Evolutionary conservation across 92 coral and sea anemone species (phyloP).

Genomic region (Zoanthus gigantus): DNA sequence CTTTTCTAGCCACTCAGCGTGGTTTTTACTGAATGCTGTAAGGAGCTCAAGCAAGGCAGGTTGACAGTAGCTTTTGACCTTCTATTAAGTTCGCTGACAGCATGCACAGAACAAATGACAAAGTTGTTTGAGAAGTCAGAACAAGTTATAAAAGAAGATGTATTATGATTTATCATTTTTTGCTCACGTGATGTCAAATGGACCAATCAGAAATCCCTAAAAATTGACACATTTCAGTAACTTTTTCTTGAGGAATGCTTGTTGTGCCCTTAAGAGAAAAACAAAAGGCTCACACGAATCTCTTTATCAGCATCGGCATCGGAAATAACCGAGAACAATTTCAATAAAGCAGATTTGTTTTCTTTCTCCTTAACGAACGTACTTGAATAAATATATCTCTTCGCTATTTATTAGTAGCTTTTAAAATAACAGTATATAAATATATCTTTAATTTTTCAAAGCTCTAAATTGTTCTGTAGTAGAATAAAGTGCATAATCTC

Average conservation of each 20-base stretch:
- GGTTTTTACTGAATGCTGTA: constrained; percentile 40
- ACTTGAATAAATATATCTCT: neutral
- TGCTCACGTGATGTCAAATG: constrained; percentile 69
- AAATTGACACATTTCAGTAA: constrained; percentile 46
- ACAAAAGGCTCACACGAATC: constrained; percentile 24
- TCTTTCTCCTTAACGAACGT: neutral
- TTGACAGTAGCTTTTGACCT: constrained; percentile 79
- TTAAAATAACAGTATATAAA: neutral
- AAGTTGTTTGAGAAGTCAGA: constrained; percentile 52
- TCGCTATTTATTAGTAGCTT: neutral
- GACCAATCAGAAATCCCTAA: constrained; percentile 70
- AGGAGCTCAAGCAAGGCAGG: constrained; percentile 55
- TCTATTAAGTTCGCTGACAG: constrained; percentile 66
- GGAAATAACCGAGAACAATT: constrained; percentile 15
- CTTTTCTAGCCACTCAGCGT: constrained; percentile 71
- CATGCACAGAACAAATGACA: constrained; percentile 44
- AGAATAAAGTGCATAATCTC: neutral
- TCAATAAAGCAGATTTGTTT: neutral
- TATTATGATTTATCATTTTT: constrained; percentile 82
- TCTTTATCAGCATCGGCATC: constrained; percentile 44
- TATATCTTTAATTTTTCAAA: neutral
- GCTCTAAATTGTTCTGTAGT: neutral
- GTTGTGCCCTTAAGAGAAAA: constrained; percentile 16
- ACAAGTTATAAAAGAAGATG: constrained; percentile 75
- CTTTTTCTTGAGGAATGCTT: constrained; percentile 42